A percentile compares a stretch with the other conserved stretches of the same genome.
phyloP scores from a whole-genome alignment of 2,797 vertebrate species.

The Pygocentrus nattereri region DNA sequence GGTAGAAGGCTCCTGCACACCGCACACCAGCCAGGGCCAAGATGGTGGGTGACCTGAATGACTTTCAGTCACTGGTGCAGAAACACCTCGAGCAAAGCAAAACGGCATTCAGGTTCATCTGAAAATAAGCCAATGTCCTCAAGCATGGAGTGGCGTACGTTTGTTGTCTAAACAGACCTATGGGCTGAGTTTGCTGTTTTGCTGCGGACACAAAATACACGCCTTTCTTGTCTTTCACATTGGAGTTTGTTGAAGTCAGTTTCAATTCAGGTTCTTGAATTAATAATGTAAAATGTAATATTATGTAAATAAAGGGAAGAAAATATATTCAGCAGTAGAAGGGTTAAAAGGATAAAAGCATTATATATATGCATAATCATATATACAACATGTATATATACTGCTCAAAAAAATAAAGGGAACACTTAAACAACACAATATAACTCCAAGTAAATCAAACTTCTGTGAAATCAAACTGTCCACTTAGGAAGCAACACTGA shows the following conservation, averaged over 20 bases:
- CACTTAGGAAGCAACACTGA: too few relatives aligned
- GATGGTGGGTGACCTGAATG: slow-evolving; percentile 55
- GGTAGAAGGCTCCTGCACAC: slow-evolving; percentile 15
- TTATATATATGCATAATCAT: too few relatives aligned
- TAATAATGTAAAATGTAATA: background rate
- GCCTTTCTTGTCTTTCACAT: slow-evolving; percentile 25
- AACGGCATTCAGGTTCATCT: slow-evolving; percentile 58
- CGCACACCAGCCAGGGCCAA: slow-evolving; percentile 22
- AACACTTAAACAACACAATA: too few relatives aligned
- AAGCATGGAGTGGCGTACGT: slow-evolving; percentile 47
- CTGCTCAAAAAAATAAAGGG: too few relatives aligned
- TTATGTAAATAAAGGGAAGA: too few relatives aligned
- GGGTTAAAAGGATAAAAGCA: too few relatives aligned
- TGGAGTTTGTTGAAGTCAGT: slow-evolving; percentile 6
- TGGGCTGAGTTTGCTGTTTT: slow-evolving; percentile 58
- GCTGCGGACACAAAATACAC: slow-evolving; percentile 37
- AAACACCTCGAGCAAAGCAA: slow-evolving; percentile 55
- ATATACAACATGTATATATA: too few relatives aligned
- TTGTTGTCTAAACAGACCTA: slow-evolving; percentile 69
- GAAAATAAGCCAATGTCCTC: slow-evolving; percentile 59
- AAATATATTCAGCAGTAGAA: too few relatives aligned
- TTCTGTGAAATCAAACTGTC: too few relatives aligned
- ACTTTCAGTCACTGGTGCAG: slow-evolving; percentile 58
- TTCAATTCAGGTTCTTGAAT: background rate
- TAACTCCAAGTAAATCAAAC: too few relatives aligned